Percentiles rank a stretch among this genome's conserved stretches.
phyloP scores from a whole-genome alignment of 2,113 vertebrate genomes.

The Melanotaenia duboulayi region DNA sequence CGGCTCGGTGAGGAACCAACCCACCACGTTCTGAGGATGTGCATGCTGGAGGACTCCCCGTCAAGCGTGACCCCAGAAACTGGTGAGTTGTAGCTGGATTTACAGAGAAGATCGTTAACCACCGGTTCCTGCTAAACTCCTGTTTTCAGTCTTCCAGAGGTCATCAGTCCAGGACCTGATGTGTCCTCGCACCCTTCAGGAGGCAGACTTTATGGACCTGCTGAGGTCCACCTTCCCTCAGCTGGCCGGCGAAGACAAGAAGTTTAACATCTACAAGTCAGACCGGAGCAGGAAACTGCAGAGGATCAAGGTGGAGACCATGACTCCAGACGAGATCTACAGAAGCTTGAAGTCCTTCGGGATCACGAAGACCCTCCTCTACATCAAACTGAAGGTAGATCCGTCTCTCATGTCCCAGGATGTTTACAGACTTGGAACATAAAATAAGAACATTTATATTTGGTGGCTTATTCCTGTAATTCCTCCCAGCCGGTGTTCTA shows the following conservation, averaged over 20 bases:
- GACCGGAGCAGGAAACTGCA: slow-evolving; percentile 39
- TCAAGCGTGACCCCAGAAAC: background rate
- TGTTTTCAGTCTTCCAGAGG: slow-evolving; percentile 18
- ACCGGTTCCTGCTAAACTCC: background rate
- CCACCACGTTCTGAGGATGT: slow-evolving; percentile 16
- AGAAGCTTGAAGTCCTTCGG: slow-evolving; percentile 3
- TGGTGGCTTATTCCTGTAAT: too few species aligned
- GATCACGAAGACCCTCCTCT: slow-evolving; percentile 10
- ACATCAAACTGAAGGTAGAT: slow-evolving; percentile 48
- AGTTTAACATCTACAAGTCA: background rate
- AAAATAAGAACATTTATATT: too few species aligned
- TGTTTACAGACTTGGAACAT: too few species aligned
- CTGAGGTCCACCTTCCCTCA: slow-evolving; percentile 52
- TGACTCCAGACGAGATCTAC: slow-evolving; percentile 44
- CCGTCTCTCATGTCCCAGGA: too few species aligned
- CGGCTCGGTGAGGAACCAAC: background rate
- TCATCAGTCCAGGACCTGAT: background rate
- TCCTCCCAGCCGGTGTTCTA: too few species aligned
- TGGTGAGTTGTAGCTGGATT: background rate
- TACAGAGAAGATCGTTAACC: too few species aligned
- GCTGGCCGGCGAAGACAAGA: slow-evolving; percentile 12
- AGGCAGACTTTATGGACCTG: slow-evolving; percentile 39
- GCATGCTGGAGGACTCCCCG: slow-evolving; percentile 22
- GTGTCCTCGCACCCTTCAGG: slow-evolving; percentile 39
- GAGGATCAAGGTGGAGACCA: background rate